Percentiles rank a stretch among this genome's conserved stretches.
phyloP scores from a whole-genome alignment of 2,888 invertebrate species.

The Pachydiplax longipennis region DNA sequence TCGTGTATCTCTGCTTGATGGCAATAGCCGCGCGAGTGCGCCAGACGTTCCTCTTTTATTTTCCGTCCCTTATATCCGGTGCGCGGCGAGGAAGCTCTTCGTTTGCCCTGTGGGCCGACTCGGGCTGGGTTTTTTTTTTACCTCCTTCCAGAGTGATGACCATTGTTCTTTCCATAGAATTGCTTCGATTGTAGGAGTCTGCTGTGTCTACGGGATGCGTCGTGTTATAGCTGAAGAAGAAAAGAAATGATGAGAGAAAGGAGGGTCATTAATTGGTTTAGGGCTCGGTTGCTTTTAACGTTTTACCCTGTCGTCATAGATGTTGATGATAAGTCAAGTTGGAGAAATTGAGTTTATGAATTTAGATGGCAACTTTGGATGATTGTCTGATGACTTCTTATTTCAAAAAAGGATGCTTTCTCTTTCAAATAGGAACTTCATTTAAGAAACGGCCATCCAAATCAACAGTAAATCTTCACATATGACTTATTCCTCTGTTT shows the following conservation, averaged over 20 bases:
- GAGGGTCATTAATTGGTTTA: background rate
- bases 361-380: background rate
- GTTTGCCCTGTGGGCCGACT: background rate
- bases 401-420: too few species aligned
- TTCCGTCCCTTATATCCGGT: background rate
- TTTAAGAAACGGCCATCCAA: too few species aligned
- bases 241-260: background rate
- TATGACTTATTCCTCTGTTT: too few species aligned
- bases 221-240: background rate
- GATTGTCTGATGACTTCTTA: too few species aligned
- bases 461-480: too few species aligned
- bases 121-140: background rate
- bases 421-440: too few species aligned
- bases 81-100: background rate
- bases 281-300: background rate
- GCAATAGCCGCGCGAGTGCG: background rate
- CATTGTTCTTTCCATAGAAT: constrained; percentile 14
- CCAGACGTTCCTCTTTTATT: background rate
- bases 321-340: background rate
- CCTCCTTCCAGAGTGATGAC: background rate
- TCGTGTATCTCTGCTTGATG: background rate
- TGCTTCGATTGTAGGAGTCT: background rate
- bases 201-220: background rate
- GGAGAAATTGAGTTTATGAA: background rate
- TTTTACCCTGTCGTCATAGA: background rate